Evolutionary conservation across 1,140 invertebrate species (phyloP), one percentile per base, ranked within the genome.

Genomic region (Drosophila dunni): DNA sequence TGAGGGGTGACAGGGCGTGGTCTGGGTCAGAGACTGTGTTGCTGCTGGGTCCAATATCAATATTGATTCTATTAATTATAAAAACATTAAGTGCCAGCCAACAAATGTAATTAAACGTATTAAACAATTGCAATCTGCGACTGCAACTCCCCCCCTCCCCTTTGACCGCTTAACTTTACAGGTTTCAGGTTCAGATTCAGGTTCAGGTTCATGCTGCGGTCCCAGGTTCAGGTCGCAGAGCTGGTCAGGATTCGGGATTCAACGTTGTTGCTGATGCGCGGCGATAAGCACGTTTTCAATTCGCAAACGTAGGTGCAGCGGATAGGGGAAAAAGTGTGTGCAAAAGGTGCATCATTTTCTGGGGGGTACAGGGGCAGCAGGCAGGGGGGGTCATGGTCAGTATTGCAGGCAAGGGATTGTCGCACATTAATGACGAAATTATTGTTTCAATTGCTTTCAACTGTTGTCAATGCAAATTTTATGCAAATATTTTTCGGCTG

Each of bases 51-150:
- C 62, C 84, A 85, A 78, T 82, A 81, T 81, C 78, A 90, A 91
- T 91, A 91, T 91, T 91, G 89, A 91, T 91, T 91, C 89, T 91
- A 91, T 91, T 91, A 91, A 91, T 91, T 91, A 91, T 89, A 91
- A 91, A 91, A 91, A 91, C 89, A 91, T 91, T 91, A 91, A 91
- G 90, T 89, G 88, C 66, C 83, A 46, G 78, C 78, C 74, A 85
- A 84, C 85, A 89, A 89, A 89, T 89, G 84, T 89, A 89, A 89
- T 89, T 89, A 89, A 89, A 89, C 85, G 80, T 84, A 88, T 89
- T 89, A 84, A 89, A 89, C 84, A 89, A 89, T 89, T 89, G 84
- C 65, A 75, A 53, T 34, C 44, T 51, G 45, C 10, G 36, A 20
- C 42, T 44, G 50, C 29, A 36, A 42, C 34, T 24, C 5, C 3